phyloP scores from a whole-genome alignment of 1,140 invertebrate genomes.

The Mercenaria mercenaria region DNA sequence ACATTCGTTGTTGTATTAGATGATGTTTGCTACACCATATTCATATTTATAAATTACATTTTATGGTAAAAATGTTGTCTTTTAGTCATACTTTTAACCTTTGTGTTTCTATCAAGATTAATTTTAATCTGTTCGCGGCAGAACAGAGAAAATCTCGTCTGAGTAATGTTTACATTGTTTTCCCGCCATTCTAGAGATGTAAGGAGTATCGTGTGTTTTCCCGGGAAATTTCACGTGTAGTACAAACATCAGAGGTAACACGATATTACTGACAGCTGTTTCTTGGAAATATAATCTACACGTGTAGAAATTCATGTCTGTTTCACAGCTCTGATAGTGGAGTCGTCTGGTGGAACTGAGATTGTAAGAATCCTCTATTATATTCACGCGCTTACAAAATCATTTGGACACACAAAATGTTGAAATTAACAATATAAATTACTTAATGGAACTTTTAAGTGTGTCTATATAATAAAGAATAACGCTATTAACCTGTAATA shows the following conservation, averaged over 20 bases:
- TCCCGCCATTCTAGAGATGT: neutral
- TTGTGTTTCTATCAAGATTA: too few relatives aligned
- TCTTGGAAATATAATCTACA: slow-evolving; percentile 58
- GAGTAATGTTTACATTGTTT: slow-evolving; percentile 38
- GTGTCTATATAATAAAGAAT: too few relatives aligned
- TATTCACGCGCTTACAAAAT: too few relatives aligned
- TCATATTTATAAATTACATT: too few relatives aligned
- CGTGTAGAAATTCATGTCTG: slow-evolving; percentile 28
- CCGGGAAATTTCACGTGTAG: slow-evolving; percentile 55
- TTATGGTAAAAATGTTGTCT: too few relatives aligned
- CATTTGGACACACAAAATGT: too few relatives aligned
- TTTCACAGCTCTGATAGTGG: neutral
- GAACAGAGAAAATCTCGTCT: neutral
- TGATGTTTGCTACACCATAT: too few relatives aligned
- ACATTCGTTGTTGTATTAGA: too few relatives aligned
- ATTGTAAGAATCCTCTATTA: neutral
- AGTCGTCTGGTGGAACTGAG: slow-evolving; percentile 31
- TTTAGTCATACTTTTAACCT: too few relatives aligned
- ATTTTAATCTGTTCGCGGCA: neutral
- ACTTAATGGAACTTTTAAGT: too few relatives aligned
- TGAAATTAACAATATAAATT: too few relatives aligned
- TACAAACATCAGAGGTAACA: slow-evolving; percentile 41
- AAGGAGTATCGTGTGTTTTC: slow-evolving; percentile 42
- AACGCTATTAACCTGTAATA: too few relatives aligned
- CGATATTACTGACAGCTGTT: slow-evolving; percentile 48